Evolutionary conservation across 2,113 vertebrate species (phyloP), one percentile per base, ranked within the genome.

Genomic region (Petromus typicus): DNA sequence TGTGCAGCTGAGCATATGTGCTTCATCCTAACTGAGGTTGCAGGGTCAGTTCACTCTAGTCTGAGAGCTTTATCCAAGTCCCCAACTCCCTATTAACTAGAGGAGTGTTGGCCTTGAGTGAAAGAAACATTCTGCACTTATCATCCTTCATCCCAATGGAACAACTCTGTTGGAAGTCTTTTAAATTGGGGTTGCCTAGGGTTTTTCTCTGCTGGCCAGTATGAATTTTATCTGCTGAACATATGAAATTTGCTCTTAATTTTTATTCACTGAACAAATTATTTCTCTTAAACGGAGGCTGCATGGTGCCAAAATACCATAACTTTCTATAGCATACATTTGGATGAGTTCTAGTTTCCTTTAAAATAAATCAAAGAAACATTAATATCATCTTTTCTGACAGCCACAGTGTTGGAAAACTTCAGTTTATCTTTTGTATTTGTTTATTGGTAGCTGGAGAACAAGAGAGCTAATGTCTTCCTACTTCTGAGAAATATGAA

Each of bases 221-320:
- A 43, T 61, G n/a, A 43, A 66, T 73, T 37, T 97, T 76, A 40
- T 90, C 48, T 83, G 20, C 6, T 63, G 56, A 81, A 78, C 57
- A 84, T 64, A 34, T 63, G 14, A 93, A 92, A 92, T 40, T 48
- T 66, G 8, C 34, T 61, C 18, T 95, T 75, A n/a, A 76, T 66
- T 96, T 86, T 91, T 76, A 83, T 80, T 83, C 57, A 86, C 20
- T 23, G 9, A 67, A 57, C 9, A 51, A 37, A 90, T 96, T 90
- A 7, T 83, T 96, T 96, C 37, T 90, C 14, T 90, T 67, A 88
- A 30, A 3, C 32, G 73, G 75, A 78, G 34, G 30, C 63, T 67
- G 7, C 18, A 17, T 12, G 1, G 18, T 75, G n/a, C 13, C 73
- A 92, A 67, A 89, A 57, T 73, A 78, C 59, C 45, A 16, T 40